Conservation (phyloP, 2,113 vertebrate species). For the Mesitornis unicolor region DNA sequence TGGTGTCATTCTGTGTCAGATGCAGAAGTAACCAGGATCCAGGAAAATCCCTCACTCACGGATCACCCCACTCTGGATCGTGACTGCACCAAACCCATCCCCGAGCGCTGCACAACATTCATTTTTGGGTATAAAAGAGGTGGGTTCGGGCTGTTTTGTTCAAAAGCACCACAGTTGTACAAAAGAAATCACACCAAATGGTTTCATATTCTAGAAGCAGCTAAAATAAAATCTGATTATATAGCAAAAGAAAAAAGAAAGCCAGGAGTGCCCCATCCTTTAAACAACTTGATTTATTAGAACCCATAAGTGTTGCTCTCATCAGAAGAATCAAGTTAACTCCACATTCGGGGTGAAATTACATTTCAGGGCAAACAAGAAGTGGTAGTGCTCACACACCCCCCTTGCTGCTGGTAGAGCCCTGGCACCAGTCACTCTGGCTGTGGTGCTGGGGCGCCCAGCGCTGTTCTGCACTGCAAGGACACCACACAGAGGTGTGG, state of each 20-base stretch:
- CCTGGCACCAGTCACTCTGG: too few species aligned
- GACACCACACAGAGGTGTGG: not conserved
- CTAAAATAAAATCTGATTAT: not conserved
- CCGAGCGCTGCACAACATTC: too few species aligned
- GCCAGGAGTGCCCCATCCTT: not conserved
- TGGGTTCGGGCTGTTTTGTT: not conserved
- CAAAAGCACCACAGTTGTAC: too few species aligned
- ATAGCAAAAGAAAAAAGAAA: not conserved
- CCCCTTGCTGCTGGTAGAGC: too few species aligned
- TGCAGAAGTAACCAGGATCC: too few species aligned
- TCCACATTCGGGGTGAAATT: slow-evolving; percentile 59
- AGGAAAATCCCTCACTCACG: too few species aligned
- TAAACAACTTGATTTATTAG: slow-evolving; percentile 73
- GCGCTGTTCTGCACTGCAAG: too few species aligned
- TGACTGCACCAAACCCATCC: too few species aligned
- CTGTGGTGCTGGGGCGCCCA: too few species aligned
- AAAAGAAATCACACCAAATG: accelerated
- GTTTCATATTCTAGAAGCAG: not conserved
- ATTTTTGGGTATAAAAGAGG: too few species aligned
- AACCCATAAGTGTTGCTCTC: slow-evolving; percentile 62
- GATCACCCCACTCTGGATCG: too few species aligned
- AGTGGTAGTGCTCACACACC: not conserved
- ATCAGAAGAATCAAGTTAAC: slow-evolving; percentile 70
- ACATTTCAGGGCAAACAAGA: slow-evolving; percentile 62
- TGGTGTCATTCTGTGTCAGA: accelerated